phyloP scores from a whole-genome alignment of 2,888 invertebrate genomes.

The Syrista parreyssii region DNA sequence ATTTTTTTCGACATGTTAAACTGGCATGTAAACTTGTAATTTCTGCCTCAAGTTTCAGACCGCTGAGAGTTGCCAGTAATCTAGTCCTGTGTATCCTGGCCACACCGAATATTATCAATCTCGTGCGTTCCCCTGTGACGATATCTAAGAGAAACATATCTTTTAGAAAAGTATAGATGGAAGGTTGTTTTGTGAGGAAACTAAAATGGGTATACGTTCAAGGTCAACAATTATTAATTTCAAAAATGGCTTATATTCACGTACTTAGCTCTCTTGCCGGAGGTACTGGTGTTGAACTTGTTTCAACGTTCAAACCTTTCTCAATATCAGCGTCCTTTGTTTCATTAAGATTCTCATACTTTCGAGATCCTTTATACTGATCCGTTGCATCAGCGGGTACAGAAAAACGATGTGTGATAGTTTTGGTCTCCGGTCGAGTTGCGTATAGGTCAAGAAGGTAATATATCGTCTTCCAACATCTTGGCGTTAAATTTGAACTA shows the following conservation, averaged over 20 bases:
- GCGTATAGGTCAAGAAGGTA: slow-evolving; percentile 92
- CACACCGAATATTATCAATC: slow-evolving; percentile 87
- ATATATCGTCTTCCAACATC: slow-evolving; percentile 96
- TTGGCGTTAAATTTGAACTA: slow-evolving; percentile 71
- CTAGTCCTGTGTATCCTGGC: slow-evolving; percentile 88
- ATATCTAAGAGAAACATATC: slow-evolving; percentile 56
- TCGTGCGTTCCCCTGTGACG: slow-evolving; percentile 74
- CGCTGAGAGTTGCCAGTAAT: slow-evolving; percentile 89
- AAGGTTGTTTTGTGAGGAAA: background rate
- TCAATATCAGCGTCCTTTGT: slow-evolving; percentile 72
- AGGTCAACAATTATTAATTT: too few relatives aligned
- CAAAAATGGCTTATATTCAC: slow-evolving; percentile 25
- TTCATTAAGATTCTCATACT: slow-evolving; percentile 71
- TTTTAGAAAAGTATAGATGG: background rate
- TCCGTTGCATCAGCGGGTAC: slow-evolving; percentile 79
- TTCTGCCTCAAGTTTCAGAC: slow-evolving; percentile 94
- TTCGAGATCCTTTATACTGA: slow-evolving; percentile 73
- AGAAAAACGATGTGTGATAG: slow-evolving; percentile 84
- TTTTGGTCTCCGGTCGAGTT: slow-evolving; percentile 94
- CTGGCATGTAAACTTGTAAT: slow-evolving; percentile 92
- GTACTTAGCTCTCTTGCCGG: slow-evolving; percentile 63
- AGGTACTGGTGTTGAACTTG: slow-evolving; percentile 64
- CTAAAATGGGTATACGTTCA: background rate
- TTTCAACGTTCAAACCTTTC: slow-evolving; percentile 67
- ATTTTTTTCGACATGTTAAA: slow-evolving; percentile 89